Evolutionary conservation across 1,140 invertebrate genomes (phyloP), one percentile per base, ranked within the genome.

Genomic region (Carposina sasakii): DNA sequence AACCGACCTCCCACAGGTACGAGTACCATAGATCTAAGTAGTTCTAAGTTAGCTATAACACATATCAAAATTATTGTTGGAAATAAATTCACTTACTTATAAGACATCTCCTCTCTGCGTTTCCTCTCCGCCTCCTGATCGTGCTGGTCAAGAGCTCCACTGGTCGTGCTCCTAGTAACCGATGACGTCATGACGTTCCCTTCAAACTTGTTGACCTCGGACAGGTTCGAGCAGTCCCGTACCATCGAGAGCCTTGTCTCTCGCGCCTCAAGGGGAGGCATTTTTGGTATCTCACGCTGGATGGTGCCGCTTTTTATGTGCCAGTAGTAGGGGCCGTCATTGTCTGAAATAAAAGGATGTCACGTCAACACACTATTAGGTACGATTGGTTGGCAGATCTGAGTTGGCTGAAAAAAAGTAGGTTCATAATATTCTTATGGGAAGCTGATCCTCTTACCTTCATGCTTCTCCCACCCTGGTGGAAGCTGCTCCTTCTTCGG

Each of bases 271-370:
- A 74, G 55, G 3, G 81, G 72, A 26, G 76, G 72, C 68, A 81
- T 75, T 43, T 71, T 72, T 3, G 96, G 96, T 40, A 91, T 89
- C 75, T 98, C 95, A 40, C 97, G 88, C 73, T 98, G 97, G 66
- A 98, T 98, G 0, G 96, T 98, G 8, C 97, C 97, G 73, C 95
- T 98, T 81, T 98, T 97, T 65, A 98, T 97, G 85, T 99, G 97
- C 97, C 97, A 99, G 79, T 97, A 99, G 81, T 98, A 98, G 1
- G 96, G 93, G 10, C 96, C 96, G 76, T 94, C 92, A 66, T 93
- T 94, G 86, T 97, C 96, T 95, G 85, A 12, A 59, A 64, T 13
- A 28, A 10, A 17, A 15, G 17, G 6, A 45, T 40, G 13, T 9
- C n/a, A n/a, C n/a, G n/a, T n/a, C n/a, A n/a, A n/a, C n/a, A n/a